These are phyloP conservation scores for Onthophagus sagittarius DNA, from an alignment of 2,888 invertebrate species.

Conservation along the genomic window DNA sequence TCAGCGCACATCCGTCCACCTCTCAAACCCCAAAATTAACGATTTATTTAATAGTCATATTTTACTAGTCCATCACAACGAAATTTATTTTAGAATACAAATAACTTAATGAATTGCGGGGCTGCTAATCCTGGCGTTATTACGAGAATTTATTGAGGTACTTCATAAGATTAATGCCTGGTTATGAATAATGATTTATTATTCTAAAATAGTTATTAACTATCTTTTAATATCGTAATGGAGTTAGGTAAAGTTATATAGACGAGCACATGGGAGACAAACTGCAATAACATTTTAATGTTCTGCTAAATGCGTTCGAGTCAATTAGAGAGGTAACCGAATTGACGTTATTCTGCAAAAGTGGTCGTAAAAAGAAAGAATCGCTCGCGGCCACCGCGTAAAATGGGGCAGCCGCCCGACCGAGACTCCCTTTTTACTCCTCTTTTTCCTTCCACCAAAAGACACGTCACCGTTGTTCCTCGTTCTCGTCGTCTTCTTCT, in stretches of 20 bases:
- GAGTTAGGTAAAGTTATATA: background rate
- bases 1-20: slow-evolving; percentile 6
- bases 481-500: slow-evolving; percentile 1
- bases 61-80: background rate
- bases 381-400: slow-evolving; percentile 4
- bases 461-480: background rate
- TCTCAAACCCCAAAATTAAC: background rate
- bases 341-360: slow-evolving; percentile 8
- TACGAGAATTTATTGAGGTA: too few species aligned
- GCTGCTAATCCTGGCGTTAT: too few species aligned
- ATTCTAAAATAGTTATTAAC: background rate
- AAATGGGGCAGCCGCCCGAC: slow-evolving; percentile 4
- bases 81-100: too few species aligned
- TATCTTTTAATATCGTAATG: background rate
- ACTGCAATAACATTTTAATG: background rate
- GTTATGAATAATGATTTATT: too few species aligned
- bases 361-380: slow-evolving; percentile 5
- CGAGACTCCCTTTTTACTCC: background rate
- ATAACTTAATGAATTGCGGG: too few species aligned
- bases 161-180: too few species aligned
- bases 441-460: background rate
- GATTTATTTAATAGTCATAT: background rate
- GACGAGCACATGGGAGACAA: background rate
- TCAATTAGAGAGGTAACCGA: slow-evolving; percentile 7
- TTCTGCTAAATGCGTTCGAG: slow-evolving; percentile 1